A percentile compares a stretch with the other conserved stretches of the same genome.
phyloP scores from a whole-genome alignment of 2,797 vertebrate genomes.

The Enteromius treurensis region DNA sequence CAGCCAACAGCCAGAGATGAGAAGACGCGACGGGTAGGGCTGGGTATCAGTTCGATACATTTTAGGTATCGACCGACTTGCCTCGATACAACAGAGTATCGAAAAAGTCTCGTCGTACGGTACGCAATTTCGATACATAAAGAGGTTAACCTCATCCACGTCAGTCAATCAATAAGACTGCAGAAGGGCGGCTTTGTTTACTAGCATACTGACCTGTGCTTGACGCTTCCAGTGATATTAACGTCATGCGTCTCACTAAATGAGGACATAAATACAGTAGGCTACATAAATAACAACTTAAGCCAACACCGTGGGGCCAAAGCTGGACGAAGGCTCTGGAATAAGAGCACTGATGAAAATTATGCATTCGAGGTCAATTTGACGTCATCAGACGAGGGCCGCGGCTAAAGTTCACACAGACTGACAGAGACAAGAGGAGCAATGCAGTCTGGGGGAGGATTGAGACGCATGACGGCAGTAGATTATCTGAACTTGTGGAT shows the following conservation, averaged over 20 bases:
- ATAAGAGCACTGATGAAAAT: not conserved
- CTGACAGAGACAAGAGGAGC: not conserved
- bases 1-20: constrained; percentile 3
- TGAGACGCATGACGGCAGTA: constrained; percentile 63
- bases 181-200: too few relatives aligned
- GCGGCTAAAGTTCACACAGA: not conserved
- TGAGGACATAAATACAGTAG: too few relatives aligned
- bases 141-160: too few relatives aligned
- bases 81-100: too few relatives aligned
- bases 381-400: not conserved
- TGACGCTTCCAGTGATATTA: too few relatives aligned
- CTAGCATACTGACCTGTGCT: too few relatives aligned
- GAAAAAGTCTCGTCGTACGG: too few relatives aligned
- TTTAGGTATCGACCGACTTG: too few relatives aligned
- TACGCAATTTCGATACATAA: too few relatives aligned
- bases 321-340: not conserved
- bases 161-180: too few relatives aligned
- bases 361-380: not conserved
- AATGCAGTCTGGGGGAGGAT: constrained; percentile 54
- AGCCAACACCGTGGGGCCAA: not conserved
- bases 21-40: not conserved
- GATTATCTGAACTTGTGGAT: constrained; percentile 68
- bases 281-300: not conserved
- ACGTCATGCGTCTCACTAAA: too few relatives aligned
- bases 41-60: too few relatives aligned